Percentiles rank a stretch among this genome's conserved stretches.
These are phyloP conservation scores for Chionis minor DNA, from an alignment of 2,113 vertebrate species.

Conservation along the genomic window DNA sequence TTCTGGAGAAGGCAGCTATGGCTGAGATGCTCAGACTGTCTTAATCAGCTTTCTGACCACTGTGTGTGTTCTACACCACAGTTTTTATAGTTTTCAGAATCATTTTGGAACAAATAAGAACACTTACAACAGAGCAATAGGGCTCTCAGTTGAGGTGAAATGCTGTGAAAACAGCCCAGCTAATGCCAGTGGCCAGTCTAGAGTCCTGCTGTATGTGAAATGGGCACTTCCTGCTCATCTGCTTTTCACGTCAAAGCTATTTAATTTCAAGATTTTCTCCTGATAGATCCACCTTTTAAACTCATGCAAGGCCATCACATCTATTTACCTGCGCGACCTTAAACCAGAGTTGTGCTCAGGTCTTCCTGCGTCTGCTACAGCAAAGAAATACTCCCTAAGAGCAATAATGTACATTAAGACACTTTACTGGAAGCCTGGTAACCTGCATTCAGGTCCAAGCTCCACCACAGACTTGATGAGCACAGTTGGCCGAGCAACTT, in stretches of 20 bases:
- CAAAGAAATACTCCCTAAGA: neutral
- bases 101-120: rapidly evolving
- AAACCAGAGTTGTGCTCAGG: neutral
- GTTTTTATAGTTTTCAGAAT: neutral
- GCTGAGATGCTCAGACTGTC: neutral
- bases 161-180: neutral
- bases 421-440: neutral
- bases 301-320: neutral
- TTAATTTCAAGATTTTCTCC: neutral
- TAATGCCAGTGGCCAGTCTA: neutral
- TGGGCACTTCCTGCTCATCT: neutral
- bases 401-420: rapidly evolving
- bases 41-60: neutral
- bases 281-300: neutral
- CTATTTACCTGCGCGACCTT: neutral
- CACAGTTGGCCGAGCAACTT: neutral
- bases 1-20: neutral
- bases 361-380: neutral
- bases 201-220: neutral
- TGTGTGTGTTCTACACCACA: neutral
- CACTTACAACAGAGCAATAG: neutral
- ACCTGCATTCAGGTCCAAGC: neutral
- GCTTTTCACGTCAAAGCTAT: neutral
- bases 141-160: neutral
- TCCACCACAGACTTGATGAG: neutral